Evolutionary conservation across 2,797 vertebrate species (phyloP), one percentile per base, ranked within the genome.

Genomic region (Acestrorhynchus altus): DNA sequence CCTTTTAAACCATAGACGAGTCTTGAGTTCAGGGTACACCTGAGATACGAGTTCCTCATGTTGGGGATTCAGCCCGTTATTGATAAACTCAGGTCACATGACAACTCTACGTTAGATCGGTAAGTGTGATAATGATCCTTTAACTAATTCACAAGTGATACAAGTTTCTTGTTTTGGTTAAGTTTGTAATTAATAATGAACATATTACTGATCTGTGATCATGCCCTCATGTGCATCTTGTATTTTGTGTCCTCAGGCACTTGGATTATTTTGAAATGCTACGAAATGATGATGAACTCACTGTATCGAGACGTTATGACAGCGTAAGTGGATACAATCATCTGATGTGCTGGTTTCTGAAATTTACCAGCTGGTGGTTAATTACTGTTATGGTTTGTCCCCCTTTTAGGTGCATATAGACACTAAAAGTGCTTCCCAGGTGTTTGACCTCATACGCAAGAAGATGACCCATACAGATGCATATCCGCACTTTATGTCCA

Each of bases 211-310:
- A 2, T 73, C 46, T 57, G 13, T 57, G 39, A 28, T 15, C 51
- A 10, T 22, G 3, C 13, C 13, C 26, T 59, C 56, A 57, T 57
- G 31, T 61, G n/a, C n/a, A n/a, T 35, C 31, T 6, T 75, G 52
- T 57, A 1, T 31, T 52, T 78, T 76, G 44, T 46, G 8, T 73
- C 57, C 26, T 59, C 84, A 99, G 98, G 86, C 98, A 99, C 92
- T 95, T 99, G 92, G 97, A 99, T 88, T 99, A 97, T 89, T 99
- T 99, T 20, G 98, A 99, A 92, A 99, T 99, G 95, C 95, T 99
- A 85, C 94, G 98, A 89, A 99, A 99, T 82, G 98, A 99, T 81
- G 98, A 99, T 20, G 98, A 99, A 86, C 91, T 98, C 90, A 94
- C 96, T 87, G 91, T 99, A 92, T 96, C 97, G 52, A 98, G 96